Base-by-base conservation (phyloP, 2,888 invertebrate species). In the Craniophora ligustri region DNA sequence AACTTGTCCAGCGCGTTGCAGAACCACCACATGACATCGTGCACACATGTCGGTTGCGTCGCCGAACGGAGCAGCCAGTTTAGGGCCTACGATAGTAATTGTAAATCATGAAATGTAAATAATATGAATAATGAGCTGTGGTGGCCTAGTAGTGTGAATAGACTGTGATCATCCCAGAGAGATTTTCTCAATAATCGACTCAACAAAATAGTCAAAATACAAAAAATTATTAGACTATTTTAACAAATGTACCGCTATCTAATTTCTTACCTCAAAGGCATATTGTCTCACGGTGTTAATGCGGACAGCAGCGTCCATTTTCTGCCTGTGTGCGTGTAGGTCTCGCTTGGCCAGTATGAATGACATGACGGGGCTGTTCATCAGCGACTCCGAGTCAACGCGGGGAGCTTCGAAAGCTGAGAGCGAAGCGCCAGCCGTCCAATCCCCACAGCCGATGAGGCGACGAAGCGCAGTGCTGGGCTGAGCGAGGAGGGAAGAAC, bases 11-110 rank as follows among this genome's bases (percentile, higher is more conserved):
- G 93, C 0, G 98, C 97, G 10, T 96, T 96, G 15, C 98, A 97
- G 84, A 99, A 98, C 97, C 98, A 98, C 99, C 99, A 99, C 85
- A 99, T 95, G 7, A 99, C 94, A 89, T 99, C 99, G 77, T 99
- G 99, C 14, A 99, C 94, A 81, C 98, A 97, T 3, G 96, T 96
- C 3, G 98, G 97, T 83, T 98, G 98, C 0, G 98, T 98, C 0
- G 98, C 97, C 45, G 97, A 98, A 44, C 98, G 95, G 36, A 99
- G 90, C 15, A 99, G 90, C 99, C 99, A 99, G 85, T 99, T 99
- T 71, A 99, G 93, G 0, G 98, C 98, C 95, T 96, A 76, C n/a
- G n/a, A n/a, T n/a, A n/a, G n/a, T n/a, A n/a, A n/a, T n/a, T n/a
- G n/a, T n/a, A n/a, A n/a, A n/a, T n/a, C n/a, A n/a, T n/a, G n/a